These are phyloP conservation scores for Chrysomela aeneicollis DNA, from an alignment of 2,888 invertebrate species.

Conservation along the genomic window DNA sequence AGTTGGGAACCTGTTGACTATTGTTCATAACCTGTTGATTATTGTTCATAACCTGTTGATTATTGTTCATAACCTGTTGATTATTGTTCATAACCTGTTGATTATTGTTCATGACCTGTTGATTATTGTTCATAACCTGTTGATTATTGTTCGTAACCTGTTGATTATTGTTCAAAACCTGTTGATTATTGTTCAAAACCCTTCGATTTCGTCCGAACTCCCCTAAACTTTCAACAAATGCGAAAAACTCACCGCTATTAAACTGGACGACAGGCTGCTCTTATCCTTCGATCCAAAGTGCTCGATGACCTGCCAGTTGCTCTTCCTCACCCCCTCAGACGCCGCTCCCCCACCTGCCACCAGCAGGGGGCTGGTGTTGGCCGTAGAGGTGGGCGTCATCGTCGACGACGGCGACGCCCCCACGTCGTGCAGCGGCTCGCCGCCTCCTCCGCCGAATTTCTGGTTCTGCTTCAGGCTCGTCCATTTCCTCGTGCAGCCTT, in stretches of 20 bases:
- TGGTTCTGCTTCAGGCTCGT: conserved; percentile 65
- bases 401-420: conserved; percentile 48
- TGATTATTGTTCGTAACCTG: no score
- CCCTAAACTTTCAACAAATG: neutral
- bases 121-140: no score
- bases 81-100: no score
- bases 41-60: no score
- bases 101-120: no score
- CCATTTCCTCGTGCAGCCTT: conserved; percentile 61
- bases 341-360: conserved; percentile 53
- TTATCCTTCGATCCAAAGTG: conserved; percentile 74
- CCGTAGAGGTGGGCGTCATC: conserved; percentile 52
- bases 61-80: no score
- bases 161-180: no score
- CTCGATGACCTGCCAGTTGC: conserved; percentile 92
- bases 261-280: conserved; percentile 69
- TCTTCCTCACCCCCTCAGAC: conserved; percentile 73
- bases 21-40: no score
- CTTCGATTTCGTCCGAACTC: no score
- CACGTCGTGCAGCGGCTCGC: conserved; percentile 39
- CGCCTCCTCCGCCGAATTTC: conserved; percentile 21
- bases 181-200: neutral
- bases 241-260: conserved; percentile 72
- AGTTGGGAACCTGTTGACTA: no score
- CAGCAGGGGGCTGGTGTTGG: conserved; percentile 52